Evolutionary conservation across 2,888 invertebrate genomes (phyloP), one percentile per base, ranked within the genome.

Genomic region (Dusona sp.): DNA sequence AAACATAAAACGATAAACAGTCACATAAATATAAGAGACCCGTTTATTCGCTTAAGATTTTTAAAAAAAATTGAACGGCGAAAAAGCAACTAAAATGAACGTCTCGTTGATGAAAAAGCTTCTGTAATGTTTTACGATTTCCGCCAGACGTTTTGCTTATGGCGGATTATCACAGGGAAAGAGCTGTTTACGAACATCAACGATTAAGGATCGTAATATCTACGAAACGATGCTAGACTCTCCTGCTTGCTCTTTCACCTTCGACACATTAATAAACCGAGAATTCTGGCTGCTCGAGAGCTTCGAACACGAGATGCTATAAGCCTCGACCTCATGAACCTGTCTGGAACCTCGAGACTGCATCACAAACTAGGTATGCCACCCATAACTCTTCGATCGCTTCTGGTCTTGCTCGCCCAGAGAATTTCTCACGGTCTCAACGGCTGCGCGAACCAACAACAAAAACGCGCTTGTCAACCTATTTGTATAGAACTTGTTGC

Each of bases 101-200:
- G 29, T 22, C 8, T 19, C 16, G 1, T 29, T 45, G 81, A 48
- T 36, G 42, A 61, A 67, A 29, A 67, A 79, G 64, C 48, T 79
- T 79, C 36, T 8, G 42, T 9, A 75, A 19, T 54, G 13, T 51
- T 85, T 85, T 82, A 85, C 74, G 85, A 83, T 38, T 74, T 42
- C 38, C 19, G 45, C n/a, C 74, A 68, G 22, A 67, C 48, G 33
- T 54, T 79, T 25, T 64, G 51, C 74, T 73, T 68, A 42, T 42
- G 2, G 11, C 13, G 82, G 64, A 45, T 70, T 83, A 70, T 70
- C 70, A 42, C 61, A 70, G 1, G 61, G 25, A 61, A 82, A 79
- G 68, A 85, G 79, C 83, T 85, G 79, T 85, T 85, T 83, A 83
- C 79, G 83, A 85, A 75, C 75, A 22, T 70, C 16, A 70, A 33